Evolutionary conservation across 2,113 vertebrate species (phyloP).

Genomic region (Larimichthys crocea): DNA sequence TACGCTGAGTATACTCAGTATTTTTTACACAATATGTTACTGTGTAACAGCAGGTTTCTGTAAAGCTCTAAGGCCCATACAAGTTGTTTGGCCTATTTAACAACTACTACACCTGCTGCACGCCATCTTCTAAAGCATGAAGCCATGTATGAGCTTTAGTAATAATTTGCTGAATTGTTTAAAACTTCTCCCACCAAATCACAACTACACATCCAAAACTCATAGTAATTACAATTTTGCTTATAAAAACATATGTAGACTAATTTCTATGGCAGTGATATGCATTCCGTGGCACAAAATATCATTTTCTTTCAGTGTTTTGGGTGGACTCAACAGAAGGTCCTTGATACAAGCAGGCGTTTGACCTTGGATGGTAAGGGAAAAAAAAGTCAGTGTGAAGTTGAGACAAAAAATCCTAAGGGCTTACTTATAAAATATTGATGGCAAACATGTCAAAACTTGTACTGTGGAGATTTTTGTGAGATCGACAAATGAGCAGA

Average conservation of each 20-base stretch:
- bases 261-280: too few species aligned
- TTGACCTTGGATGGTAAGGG: slow-evolving; percentile 55
- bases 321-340: slow-evolving; percentile 12
- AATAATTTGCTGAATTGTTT: too few species aligned
- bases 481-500: slow-evolving; percentile 77
- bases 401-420: slow-evolving; percentile 49
- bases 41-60: too few species aligned
- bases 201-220: too few species aligned
- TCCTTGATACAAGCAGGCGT: slow-evolving; percentile 42
- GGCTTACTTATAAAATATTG: slow-evolving; percentile 68
- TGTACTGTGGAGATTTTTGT: slow-evolving; percentile 61
- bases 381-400: slow-evolving; percentile 39
- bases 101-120: too few species aligned
- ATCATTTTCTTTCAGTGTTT: slow-evolving; percentile 23
- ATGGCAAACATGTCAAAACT: slow-evolving; percentile 72
- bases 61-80: too few species aligned
- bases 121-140: too few species aligned
- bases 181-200: too few species aligned
- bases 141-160: too few species aligned
- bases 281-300: neutral
- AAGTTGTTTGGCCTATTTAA: too few species aligned
- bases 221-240: too few species aligned
- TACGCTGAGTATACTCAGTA: neutral
- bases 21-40: neutral
- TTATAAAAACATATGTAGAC: too few species aligned